Evolutionary conservation across 2,113 vertebrate species (phyloP), one percentile per base, ranked within the genome.

Genomic region (Podarcis raffonei): DNA sequence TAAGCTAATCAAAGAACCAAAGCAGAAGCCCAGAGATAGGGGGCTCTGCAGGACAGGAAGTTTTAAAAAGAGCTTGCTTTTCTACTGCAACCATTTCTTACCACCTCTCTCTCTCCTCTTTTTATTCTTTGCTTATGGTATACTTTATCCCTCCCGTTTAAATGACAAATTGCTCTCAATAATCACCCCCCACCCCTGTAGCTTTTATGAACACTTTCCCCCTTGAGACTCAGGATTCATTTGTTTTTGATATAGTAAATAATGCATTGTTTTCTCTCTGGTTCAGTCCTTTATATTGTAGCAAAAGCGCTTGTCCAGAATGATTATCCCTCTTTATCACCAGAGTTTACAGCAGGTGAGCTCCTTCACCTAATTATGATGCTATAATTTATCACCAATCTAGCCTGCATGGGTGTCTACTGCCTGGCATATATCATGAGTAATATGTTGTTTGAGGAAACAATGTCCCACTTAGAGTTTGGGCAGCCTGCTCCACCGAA

Each of bases 401-500:
- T 96, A 91, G 68, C 48, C 92, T 83, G 35, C 42, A 93, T 93
- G 93, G 57, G 20, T 88, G 71, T 95, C 92, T 87, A 88, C 88
- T 92, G 16, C 88, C 92, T 93, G 93, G 32, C 81, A 8, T 42
- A 57, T 91, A 87, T 92, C 90, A 87, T 90, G 91, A 82, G 89
- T 93, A 91, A 89, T 84, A 85, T 84, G 84, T 84, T 66, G 81
- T 93, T 96, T 93, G 90, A 94, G 92, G 91, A 71, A 90, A 89
- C 92, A 93, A 20, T 35, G 92, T 83, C 88, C 94, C 93, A 95
- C 96, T 90, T 96, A 92, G 93, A 93, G 88, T 96, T 96, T 87
- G 91, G 90, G 87, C 90, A 72, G 59, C 53, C 27, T 79, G 42
- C 16, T 90, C 6, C 69, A 16, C 2, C 48, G 6, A 75, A 88